These are phyloP conservation scores for Ischnus inquisitorius DNA, from an alignment of 2,888 invertebrate genomes.

Conservation along the genomic window DNA sequence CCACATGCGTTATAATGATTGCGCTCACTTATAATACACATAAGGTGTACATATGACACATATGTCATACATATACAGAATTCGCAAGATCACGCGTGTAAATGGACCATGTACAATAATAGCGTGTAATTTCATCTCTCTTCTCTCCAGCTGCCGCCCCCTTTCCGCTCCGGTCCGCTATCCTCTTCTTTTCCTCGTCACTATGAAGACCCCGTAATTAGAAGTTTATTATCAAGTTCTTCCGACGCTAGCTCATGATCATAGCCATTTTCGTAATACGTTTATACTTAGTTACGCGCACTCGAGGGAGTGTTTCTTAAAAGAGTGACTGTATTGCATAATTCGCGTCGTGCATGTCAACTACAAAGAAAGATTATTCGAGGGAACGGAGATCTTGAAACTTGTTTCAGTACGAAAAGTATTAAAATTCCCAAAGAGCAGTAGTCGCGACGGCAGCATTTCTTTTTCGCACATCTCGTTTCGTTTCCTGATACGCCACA, in stretches of 20 bases:
- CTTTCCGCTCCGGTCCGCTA: too few relatives aligned
- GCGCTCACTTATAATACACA: background rate
- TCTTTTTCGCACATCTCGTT: too few relatives aligned
- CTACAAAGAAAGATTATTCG: background rate
- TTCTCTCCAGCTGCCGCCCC: background rate
- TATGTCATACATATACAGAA: too few relatives aligned
- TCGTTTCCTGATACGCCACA: too few relatives aligned
- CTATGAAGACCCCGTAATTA: conserved; percentile 36
- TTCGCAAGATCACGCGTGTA: background rate
- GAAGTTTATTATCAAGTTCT: conserved; percentile 32
- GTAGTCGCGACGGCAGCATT: background rate
- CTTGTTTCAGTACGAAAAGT: background rate
- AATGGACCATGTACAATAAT: conserved; percentile 23
- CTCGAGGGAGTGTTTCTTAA: background rate
- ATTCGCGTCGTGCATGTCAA: background rate
- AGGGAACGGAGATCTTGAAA: background rate
- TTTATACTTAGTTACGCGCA: conserved; percentile 22
- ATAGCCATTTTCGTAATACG: conserved; percentile 44
- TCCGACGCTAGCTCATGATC: conserved; percentile 17
- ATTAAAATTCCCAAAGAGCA: background rate
- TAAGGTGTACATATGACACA: background rate
- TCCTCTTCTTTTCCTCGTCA: background rate
- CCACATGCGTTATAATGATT: background rate
- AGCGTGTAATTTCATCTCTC: conserved; percentile 44
- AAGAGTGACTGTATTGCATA: background rate